Evolutionary conservation across 2,797 vertebrate genomes (phyloP).

Genomic region (Prunella strophiata): DNA sequence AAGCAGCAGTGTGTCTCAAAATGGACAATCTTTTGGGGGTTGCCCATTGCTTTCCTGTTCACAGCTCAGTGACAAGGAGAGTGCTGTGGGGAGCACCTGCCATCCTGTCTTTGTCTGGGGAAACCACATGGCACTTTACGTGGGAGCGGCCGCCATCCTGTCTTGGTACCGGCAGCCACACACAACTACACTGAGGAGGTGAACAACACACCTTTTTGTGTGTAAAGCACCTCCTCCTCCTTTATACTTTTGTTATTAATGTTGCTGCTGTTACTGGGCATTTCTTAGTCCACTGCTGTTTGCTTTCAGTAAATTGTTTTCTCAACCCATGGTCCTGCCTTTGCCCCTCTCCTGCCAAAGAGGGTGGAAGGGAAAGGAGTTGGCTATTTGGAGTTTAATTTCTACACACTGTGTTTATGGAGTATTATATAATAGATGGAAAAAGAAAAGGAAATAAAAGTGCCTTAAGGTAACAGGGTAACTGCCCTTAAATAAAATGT

Average conservation of each 20-base stretch:
- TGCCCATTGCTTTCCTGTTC: neutral
- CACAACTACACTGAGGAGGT: rapidly evolving
- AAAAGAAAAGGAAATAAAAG: neutral
- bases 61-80: neutral
- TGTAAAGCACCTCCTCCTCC: neutral
- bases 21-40: rapidly evolving
- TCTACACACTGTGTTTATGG: neutral
- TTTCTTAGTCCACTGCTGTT: neutral
- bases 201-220: neutral
- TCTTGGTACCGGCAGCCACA: rapidly evolving
- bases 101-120: neutral
- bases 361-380: neutral
- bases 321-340: neutral
- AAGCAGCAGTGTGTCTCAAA: rapidly evolving
- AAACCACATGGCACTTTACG: rapidly evolving
- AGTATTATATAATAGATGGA: rapidly evolving
- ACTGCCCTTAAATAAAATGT: neutral
- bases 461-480: neutral
- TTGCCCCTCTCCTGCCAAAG: neutral
- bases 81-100: neutral
- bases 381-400: neutral
- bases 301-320: neutral
- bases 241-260: neutral
- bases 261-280: neutral
- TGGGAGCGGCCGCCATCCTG: rapidly evolving